Evolutionary conservation across 1,140 invertebrate species (phyloP), one percentile per base, ranked within the genome.

Genomic region (Drosophila ananassae): DNA sequence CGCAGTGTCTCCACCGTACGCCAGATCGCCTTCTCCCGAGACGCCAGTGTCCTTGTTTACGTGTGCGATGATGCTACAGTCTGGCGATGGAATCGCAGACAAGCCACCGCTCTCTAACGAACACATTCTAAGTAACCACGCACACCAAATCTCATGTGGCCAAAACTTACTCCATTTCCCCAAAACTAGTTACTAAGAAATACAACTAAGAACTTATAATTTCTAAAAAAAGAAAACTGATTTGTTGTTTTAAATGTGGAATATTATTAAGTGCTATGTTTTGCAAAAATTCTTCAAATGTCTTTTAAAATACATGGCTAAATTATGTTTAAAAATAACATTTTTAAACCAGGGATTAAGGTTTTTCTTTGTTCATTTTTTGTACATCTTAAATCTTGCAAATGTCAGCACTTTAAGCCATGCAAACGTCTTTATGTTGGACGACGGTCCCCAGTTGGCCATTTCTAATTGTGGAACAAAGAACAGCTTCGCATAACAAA

Each of bases 11-110:
- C 96, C 8, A 95, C 98, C 0, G 97, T 99, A 30, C 92, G 98
- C 61, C 98, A 99, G 93, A 98, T 98, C 2, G 96, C 96, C 47
- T 93, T 99, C 17, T 98, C 96, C 46, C 93, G 96, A 39, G 96
- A 98, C 92, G 97, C 97, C 4, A 95, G 95, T 57, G 95, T 98
- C 8, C 92, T 99, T 24, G 77, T 94, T 21, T 93, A 93, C 13
- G 93, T 94, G 13, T 94, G 94, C 81, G 96, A 97, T 90, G 98
- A 99, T 93, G 96, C 96, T 1, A 98, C 97, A 12, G 95, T 99
- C 68, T 99, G 98, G 98, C 94, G 98, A 77, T 99, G 98, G 98
- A 98, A 99, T 66, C 77, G 87, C 0, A 73, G 76, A 8, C 72
- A 76, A 34, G 51, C 84, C 0, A n/a, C 76, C 1, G 48, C 84